Evolutionary conservation across 2,797 vertebrate species (phyloP).

Genomic region (Microctenopoma stevenorrisi): DNA sequence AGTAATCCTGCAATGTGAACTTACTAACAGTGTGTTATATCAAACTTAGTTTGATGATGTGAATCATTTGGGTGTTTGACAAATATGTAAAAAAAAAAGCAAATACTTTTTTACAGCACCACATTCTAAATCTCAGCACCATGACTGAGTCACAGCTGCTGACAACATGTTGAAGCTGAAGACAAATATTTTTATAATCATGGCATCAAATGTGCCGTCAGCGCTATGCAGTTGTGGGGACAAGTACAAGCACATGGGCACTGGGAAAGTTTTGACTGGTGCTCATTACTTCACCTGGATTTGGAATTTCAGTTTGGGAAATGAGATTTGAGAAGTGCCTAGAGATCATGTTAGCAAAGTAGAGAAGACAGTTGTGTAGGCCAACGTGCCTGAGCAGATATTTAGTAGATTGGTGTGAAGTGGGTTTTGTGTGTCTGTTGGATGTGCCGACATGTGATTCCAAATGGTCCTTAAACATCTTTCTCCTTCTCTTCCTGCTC

Average conservation of each 20-base stretch:
- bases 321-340: too few species aligned
- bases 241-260: background rate
- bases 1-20: too few species aligned
- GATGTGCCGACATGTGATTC: constrained; percentile 26
- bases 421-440: background rate
- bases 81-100: too few species aligned
- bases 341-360: constrained; percentile 2
- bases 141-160: background rate
- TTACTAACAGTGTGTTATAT: too few species aligned
- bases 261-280: background rate
- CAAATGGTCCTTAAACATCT: background rate
- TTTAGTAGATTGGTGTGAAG: constrained; percentile 10
- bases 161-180: background rate
- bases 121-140: background rate
- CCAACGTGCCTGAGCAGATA: constrained; percentile 12
- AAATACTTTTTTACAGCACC: too few species aligned
- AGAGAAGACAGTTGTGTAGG: constrained; percentile 9
- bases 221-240: background rate
- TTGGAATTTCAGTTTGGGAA: background rate
- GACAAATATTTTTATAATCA: background rate
- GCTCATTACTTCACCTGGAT: background rate
- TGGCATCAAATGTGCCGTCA: background rate
- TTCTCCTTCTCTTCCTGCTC: background rate
- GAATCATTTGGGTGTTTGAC: too few species aligned
- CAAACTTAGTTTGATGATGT: too few species aligned